These are phyloP conservation scores for Ameiurus melas DNA, from an alignment of 2,113 vertebrate genomes.

Conservation along the genomic window DNA sequence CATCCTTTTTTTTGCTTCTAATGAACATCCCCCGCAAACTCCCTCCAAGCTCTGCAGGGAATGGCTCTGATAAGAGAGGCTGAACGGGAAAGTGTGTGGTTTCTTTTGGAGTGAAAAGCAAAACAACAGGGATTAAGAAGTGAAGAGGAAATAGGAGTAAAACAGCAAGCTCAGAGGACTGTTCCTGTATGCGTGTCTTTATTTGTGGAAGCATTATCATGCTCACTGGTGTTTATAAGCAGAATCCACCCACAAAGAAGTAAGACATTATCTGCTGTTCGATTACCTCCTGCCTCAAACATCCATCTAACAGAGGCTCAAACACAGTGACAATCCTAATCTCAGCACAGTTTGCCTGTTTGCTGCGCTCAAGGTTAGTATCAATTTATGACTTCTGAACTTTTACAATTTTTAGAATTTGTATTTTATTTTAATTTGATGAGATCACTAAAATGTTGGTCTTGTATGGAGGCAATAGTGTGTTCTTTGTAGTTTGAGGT, in stretches of 20 bases:
- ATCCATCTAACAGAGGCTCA: neutral
- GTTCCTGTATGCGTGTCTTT: neutral
- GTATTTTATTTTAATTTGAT: neutral
- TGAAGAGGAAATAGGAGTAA: slow-evolving; percentile 24
- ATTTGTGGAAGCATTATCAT: neutral
- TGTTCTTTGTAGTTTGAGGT: neutral
- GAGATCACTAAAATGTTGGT: neutral
- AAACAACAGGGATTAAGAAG: slow-evolving; percentile 3
- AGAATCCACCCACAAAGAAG: slow-evolving; percentile 27
- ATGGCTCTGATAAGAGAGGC: neutral
- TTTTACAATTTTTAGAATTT: neutral
- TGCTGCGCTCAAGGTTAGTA: slow-evolving; percentile 14
- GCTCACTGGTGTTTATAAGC: neutral
- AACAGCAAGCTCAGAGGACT: slow-evolving; percentile 12
- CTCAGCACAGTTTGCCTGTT: neutral
- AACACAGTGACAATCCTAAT: neutral
- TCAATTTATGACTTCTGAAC: neutral
- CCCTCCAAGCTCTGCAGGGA: slow-evolving; percentile 21
- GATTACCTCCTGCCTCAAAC: neutral
- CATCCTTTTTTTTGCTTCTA: slow-evolving; percentile 6
- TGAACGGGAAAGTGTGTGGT: neutral
- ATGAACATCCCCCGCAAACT: neutral
- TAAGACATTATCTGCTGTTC: neutral
- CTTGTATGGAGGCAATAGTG: neutral
- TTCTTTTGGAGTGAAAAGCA: too few relatives aligned